These are phyloP conservation scores for Teleiodes luculella DNA, from an alignment of 2,888 invertebrate species.

Conservation along the genomic window DNA sequence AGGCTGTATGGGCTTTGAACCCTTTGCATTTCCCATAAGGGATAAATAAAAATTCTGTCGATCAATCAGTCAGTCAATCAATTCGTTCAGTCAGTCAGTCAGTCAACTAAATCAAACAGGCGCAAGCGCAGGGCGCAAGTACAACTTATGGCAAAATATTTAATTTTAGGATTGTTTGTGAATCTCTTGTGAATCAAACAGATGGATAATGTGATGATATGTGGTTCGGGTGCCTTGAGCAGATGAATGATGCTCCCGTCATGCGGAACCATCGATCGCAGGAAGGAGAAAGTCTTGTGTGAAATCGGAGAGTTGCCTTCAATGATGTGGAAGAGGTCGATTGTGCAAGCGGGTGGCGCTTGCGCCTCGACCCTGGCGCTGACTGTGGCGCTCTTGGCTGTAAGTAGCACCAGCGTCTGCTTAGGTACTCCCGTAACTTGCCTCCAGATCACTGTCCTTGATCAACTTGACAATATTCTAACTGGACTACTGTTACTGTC, in stretches of 20 bases:
- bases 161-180: conserved; percentile 10
- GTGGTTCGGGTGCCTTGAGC: conserved; percentile 33
- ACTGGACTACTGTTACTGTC: neutral
- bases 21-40: no score
- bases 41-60: no score
- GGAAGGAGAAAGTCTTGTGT: conserved; percentile 73
- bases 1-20: no score
- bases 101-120: neutral
- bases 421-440: neutral
- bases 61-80: no score
- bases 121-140: conserved; percentile 19
- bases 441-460: conserved; percentile 1
- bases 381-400: conserved; percentile 46
- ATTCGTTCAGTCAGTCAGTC: no score
- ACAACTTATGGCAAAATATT: conserved; percentile 11
- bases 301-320: conserved; percentile 72
- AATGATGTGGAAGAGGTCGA: conserved; percentile 77
- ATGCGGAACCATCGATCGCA: conserved; percentile 40
- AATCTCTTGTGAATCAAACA: neutral
- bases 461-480: neutral
- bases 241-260: conserved; percentile 45
- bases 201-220: conserved; percentile 41
- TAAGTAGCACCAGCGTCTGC: conserved; percentile 39
- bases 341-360: conserved; percentile 65
- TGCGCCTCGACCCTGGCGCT: conserved; percentile 46